phyloP scores from a whole-genome alignment of 2,888 invertebrate species.

The Netelia inedita region DNA sequence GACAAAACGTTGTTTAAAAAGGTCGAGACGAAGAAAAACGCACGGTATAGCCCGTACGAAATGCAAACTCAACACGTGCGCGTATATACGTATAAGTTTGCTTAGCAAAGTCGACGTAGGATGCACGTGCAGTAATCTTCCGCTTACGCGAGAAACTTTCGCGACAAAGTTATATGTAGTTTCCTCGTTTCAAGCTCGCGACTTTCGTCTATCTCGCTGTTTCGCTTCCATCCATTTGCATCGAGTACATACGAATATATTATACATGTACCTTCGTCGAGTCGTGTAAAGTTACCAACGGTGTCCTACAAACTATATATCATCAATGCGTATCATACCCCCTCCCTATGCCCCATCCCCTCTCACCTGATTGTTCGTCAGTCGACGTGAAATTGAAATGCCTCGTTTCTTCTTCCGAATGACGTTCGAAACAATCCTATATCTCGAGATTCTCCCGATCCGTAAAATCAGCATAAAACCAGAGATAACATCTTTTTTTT shows the following conservation, averaged over 20 bases:
- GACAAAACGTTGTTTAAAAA: no score
- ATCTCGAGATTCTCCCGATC: neutral
- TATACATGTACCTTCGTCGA: neutral
- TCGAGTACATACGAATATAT: slow-evolving; percentile 31
- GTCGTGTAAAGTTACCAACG: neutral
- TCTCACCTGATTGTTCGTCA: neutral
- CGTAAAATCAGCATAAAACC: no score
- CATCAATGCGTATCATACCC: slow-evolving; percentile 8
- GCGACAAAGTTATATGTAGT: slow-evolving; percentile 55
- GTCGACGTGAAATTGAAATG: neutral
- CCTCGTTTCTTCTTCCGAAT: neutral
- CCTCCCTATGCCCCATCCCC: neutral
- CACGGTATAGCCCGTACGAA: no score
- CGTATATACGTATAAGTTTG: slow-evolving; percentile 28
- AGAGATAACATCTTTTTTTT: no score
- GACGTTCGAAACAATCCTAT: neutral
- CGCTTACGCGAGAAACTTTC: slow-evolving; percentile 62
- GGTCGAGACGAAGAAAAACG: no score
- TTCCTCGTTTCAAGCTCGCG: slow-evolving; percentile 49
- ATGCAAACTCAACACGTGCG: neutral
- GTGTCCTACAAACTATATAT: neutral
- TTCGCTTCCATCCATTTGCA: slow-evolving; percentile 55
- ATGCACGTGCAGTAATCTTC: slow-evolving; percentile 62
- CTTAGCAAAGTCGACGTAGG: slow-evolving; percentile 51
- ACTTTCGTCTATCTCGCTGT: slow-evolving; percentile 48